These are phyloP conservation scores for Steromphala cineraria DNA, from an alignment of 2,888 invertebrate genomes.

Conservation along the genomic window DNA sequence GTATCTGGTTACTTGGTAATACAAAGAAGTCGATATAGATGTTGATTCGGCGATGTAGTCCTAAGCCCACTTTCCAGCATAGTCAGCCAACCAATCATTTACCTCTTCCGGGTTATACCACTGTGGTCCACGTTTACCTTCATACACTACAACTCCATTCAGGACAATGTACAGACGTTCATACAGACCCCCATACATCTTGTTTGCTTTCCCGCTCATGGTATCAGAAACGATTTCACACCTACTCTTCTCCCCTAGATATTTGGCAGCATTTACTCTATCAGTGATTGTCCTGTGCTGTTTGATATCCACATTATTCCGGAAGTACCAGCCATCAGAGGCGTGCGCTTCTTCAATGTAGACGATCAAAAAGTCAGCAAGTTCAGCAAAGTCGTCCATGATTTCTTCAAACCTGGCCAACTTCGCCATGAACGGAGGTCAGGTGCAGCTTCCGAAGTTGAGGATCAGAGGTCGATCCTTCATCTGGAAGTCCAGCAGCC, in stretches of 20 bases:
- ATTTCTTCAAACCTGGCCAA: slow-evolving; percentile 56
- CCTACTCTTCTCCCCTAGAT: slow-evolving; percentile 36
- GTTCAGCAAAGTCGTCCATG: slow-evolving; percentile 49
- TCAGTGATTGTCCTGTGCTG: slow-evolving; percentile 50
- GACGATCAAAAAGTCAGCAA: slow-evolving; percentile 64
- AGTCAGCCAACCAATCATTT: slow-evolving; percentile 52
- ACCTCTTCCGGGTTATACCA: slow-evolving; percentile 59
- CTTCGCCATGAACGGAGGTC: slow-evolving; percentile 67
- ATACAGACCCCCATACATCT: slow-evolving; percentile 56
- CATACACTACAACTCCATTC: slow-evolving; percentile 54
- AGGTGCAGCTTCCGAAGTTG: slow-evolving; percentile 69
- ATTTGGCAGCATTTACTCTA: slow-evolving; percentile 53
- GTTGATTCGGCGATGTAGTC: too few species aligned
- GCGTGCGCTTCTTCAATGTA: slow-evolving; percentile 70
- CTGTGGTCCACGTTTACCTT: slow-evolving; percentile 56
- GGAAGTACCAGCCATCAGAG: slow-evolving; percentile 63
- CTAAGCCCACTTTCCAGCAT: not conserved
- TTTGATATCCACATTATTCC: slow-evolving; percentile 50
- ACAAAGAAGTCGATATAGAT: too few species aligned
- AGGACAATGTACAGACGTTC: slow-evolving; percentile 65
- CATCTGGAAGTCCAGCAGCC: slow-evolving; percentile 44
- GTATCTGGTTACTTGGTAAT: too few species aligned
- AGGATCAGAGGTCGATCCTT: slow-evolving; percentile 60
- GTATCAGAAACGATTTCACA: slow-evolving; percentile 60
- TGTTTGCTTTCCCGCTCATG: slow-evolving; percentile 58